phyloP scores from a whole-genome alignment of 2,888 invertebrate species.

The Hydraecia micacea region DNA sequence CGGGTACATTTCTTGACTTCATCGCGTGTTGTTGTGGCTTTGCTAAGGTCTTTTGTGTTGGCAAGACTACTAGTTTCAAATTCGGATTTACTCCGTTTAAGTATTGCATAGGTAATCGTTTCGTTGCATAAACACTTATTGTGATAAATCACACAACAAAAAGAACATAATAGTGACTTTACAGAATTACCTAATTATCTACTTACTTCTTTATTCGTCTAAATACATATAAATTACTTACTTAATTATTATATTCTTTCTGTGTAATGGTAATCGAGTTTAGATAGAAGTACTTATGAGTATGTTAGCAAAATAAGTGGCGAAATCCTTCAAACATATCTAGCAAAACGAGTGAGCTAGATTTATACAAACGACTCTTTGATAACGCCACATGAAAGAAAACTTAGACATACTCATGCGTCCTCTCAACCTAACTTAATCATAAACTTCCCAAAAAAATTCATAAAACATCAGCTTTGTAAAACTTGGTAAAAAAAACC shows the following conservation, averaged over 20 bases:
- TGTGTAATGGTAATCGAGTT: not conserved
- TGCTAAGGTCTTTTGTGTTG: not conserved
- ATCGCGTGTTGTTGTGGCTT: conserved; percentile 10
- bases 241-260: too few species aligned
- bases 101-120: not conserved
- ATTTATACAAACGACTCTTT: conserved; percentile 35
- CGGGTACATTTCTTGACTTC: not conserved
- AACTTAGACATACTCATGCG: conserved; percentile 16
- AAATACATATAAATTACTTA: too few species aligned
- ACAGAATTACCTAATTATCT: too few species aligned
- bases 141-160: not conserved
- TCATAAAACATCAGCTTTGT: conserved; percentile 52
- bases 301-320: not conserved
- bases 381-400: conserved; percentile 24
- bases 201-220: too few species aligned
- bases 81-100: not conserved
- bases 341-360: not conserved
- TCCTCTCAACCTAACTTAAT: conserved; percentile 27
- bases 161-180: not conserved
- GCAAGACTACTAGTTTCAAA: not conserved
- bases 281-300: not conserved
- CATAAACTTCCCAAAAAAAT: conserved; percentile 26
- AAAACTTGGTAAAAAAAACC: conserved; percentile 51
- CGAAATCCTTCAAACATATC: not conserved
- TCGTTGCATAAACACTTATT: not conserved